Evolutionary conservation across 2,113 vertebrate genomes (phyloP).

Genomic region (Andinoacara biseriatus): DNA sequence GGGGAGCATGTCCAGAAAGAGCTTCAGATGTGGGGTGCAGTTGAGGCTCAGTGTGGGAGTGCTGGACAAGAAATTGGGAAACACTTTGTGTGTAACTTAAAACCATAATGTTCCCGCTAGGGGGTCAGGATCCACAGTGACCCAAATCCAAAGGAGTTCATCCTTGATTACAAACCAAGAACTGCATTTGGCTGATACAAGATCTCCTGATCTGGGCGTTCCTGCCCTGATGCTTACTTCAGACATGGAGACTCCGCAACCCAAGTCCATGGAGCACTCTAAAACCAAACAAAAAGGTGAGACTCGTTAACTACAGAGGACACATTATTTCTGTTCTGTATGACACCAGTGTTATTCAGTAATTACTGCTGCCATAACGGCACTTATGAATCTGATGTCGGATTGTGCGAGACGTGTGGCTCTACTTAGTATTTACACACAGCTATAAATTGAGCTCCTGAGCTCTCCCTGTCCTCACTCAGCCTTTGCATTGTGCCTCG

Average conservation of each 20-base stretch:
- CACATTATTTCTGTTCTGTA: neutral
- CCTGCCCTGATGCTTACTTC: constrained; percentile 3
- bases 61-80: constrained; percentile 37
- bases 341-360: neutral
- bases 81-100: constrained; percentile 45
- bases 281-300: constrained; percentile 49
- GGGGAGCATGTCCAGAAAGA: neutral
- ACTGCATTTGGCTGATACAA: neutral
- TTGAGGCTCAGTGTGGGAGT: neutral
- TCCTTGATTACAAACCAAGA: neutral
- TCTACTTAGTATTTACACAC: constrained; percentile 7
- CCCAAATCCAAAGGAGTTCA: constrained; percentile 17
- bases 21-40: constrained; percentile 18
- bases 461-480: neutral
- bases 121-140: constrained; percentile 23
- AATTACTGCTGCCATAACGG: neutral
- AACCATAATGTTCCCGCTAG: neutral
- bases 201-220: neutral
- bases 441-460: neutral
- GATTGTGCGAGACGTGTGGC: neutral
- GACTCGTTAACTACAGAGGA: constrained; percentile 6
- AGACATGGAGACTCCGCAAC: constrained; percentile 45
- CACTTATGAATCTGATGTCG: neutral
- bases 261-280: constrained; percentile 32
- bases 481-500: neutral